Conservation (phyloP, 2,888 invertebrate species). For the Neoscelio sp. region DNA sequence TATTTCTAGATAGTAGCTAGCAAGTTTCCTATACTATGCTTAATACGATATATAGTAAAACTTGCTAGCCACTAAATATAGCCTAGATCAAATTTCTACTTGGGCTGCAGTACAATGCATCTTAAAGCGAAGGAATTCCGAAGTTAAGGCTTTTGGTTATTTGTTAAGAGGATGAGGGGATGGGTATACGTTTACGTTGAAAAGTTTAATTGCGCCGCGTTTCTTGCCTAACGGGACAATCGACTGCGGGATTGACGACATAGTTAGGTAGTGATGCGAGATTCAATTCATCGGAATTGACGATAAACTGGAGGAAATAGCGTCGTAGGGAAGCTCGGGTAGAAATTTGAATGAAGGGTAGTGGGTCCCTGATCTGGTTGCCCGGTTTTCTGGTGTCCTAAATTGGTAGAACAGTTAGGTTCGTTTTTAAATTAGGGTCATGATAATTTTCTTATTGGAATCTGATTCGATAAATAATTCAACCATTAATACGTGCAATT, state of each 20-base stretch:
- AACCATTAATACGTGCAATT: too few species aligned
- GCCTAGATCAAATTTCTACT: too few species aligned
- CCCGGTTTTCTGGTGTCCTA: too few species aligned
- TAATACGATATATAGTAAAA: too few species aligned
- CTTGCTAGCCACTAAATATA: too few species aligned
- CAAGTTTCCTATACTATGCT: too few species aligned
- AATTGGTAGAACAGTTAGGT: too few species aligned
- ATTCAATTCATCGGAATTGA: conserved; percentile 46
- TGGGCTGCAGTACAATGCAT: conserved; percentile 9
- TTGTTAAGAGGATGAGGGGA: neutral
- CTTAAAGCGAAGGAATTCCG: conserved; percentile 3
- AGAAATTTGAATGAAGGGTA: conserved; percentile 44
- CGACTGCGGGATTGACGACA: conserved; percentile 31
- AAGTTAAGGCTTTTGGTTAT: neutral
- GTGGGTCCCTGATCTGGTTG: too few species aligned
- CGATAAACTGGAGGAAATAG: conserved; percentile 51
- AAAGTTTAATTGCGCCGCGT: conserved; percentile 29
- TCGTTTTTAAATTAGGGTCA: too few species aligned
- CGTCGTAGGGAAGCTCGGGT: conserved; percentile 41
- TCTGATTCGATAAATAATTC: too few species aligned
- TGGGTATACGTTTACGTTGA: conserved; percentile 12
- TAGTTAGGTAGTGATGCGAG: conserved; percentile 45
- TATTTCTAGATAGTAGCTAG: too few species aligned
- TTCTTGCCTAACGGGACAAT: conserved; percentile 42
- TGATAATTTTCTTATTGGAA: too few species aligned